Evolutionary conservation across 2,888 invertebrate species (phyloP).

Genomic region (Caenorhabditis uteleia): DNA sequence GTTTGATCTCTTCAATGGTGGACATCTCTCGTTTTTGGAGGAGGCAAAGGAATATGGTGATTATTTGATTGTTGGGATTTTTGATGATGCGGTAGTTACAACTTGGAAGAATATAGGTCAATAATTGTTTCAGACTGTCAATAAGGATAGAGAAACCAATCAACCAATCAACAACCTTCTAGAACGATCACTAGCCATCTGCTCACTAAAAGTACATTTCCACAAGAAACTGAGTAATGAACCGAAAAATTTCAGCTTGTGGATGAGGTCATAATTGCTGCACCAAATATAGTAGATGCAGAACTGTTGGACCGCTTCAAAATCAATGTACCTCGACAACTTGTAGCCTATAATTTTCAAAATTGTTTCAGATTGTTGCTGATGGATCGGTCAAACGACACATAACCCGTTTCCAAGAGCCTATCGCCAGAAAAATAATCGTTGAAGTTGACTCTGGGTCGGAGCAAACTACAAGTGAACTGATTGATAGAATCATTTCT

Average conservation of each 20-base stretch:
- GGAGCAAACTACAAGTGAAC: conserved; percentile 90
- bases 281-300: background rate
- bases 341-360: conserved; percentile 5
- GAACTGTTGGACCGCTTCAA: background rate
- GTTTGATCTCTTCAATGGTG: conserved; percentile 97
- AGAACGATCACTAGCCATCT: conserved; percentile 91
- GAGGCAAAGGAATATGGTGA: conserved; percentile 87
- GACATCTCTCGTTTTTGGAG: conserved; percentile 92
- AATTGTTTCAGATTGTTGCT: conserved; percentile 5
- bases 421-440: conserved; percentile 1
- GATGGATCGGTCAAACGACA: conserved; percentile 1
- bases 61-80: conserved; percentile 87
- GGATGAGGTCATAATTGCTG: conserved; percentile 77
- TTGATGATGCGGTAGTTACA: conserved; percentile 53
- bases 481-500: conserved; percentile 90
- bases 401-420: background rate
- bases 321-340: conserved; percentile 27
- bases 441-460: conserved; percentile 80
- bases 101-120: background rate
- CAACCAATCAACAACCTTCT: conserved; percentile 99
- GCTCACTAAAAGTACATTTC: conserved; percentile 82
- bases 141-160: conserved; percentile 77
- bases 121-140: conserved; percentile 55
- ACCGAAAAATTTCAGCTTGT: conserved; percentile 82
- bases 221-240: no score